Base-by-base conservation (phyloP, 2,888 invertebrate genomes). In the Microchrysa polita region DNA sequence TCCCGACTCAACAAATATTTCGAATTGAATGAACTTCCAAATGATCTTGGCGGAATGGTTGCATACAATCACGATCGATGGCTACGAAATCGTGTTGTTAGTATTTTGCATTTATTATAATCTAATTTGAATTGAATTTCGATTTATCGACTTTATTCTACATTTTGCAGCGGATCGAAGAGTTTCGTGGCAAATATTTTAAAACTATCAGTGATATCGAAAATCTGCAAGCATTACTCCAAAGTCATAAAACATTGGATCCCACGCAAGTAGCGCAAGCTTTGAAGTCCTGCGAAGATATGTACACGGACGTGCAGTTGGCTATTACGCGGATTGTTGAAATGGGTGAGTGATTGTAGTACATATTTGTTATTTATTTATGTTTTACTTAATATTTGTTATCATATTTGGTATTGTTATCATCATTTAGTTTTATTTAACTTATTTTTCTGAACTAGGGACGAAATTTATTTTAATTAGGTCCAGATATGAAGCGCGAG, bases 51-150 rank as follows among this genome's bases (percentile, higher is more conserved):
- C 74, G 94, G 94, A 72, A 88, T 87, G 74, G 88, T 91, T 81
- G 84, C 87, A 74, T 93, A 92, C 84, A 89, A 91, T 82, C 92
- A 93, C 82, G 87, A 88, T 72, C 87, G 88, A 78, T 94, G 94
- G 94, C 87, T 93, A 78, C 89, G 91, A 79, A 91, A 89, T 81
- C 88, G 93, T 84, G 87, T 92, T 87, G 94, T 93, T 86, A 86
- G 87, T 82, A 77, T 76, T n/a, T n/a, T 34, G 12, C n/a, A 22
- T n/a, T n/a, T n/a, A n/a, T n/a, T n/a, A n/a, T n/a, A n/a, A n/a
- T 48, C 16, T 48, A 48, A 48, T 48, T 10, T 48, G 14, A 48
- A 12, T 9, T 42, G 12, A 42, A 42, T 9, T 7, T 42, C 7
- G 42, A 42, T n/a, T n/a, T n/a, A n/a, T n/a, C n/a, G n/a, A n/a